phyloP scores from a whole-genome alignment of 2,797 vertebrate species.

The Halcyon smyrnensis region DNA sequence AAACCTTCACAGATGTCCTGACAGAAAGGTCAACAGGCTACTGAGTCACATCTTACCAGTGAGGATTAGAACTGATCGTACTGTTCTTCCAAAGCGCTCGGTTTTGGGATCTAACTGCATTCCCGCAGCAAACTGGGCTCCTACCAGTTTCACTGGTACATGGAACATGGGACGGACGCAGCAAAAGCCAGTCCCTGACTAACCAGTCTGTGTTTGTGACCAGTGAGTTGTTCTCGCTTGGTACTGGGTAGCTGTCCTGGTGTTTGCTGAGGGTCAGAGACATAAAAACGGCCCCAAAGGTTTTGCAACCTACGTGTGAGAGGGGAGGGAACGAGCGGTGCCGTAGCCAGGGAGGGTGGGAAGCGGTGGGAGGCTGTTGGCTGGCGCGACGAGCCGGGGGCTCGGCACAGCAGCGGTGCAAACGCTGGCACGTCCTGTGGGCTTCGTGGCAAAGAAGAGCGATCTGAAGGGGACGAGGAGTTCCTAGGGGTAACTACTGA shows the following conservation, averaged over 20 bases:
- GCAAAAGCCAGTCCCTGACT: not conserved
- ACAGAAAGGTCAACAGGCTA: not conserved
- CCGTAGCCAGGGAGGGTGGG: not conserved
- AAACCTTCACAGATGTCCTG: fast-evolving
- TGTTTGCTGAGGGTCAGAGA: not conserved
- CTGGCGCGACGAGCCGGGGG: not conserved
- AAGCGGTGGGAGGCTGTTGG: fast-evolving
- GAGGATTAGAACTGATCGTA: not conserved
- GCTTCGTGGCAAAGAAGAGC: not conserved
- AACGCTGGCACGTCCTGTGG: not conserved
- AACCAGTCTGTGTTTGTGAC: no score
- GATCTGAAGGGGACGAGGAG: not conserved
- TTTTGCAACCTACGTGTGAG: not conserved
- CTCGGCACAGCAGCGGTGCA: fast-evolving
- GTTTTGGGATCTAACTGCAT: not conserved
- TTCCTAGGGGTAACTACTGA: fast-evolving
- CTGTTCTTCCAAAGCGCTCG: fast-evolving
- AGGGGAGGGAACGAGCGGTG: not conserved
- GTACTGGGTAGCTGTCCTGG: not conserved
- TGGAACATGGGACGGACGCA: not conserved
- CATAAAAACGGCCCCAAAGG: not conserved
- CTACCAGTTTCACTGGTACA: not conserved
- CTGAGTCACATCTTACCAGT: not conserved
- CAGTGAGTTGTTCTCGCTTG: fast-evolving
- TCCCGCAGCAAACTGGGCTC: not conserved